Base-by-base conservation (phyloP, 1,140 invertebrate species). In the Pseudomyrmex gracilis region DNA sequence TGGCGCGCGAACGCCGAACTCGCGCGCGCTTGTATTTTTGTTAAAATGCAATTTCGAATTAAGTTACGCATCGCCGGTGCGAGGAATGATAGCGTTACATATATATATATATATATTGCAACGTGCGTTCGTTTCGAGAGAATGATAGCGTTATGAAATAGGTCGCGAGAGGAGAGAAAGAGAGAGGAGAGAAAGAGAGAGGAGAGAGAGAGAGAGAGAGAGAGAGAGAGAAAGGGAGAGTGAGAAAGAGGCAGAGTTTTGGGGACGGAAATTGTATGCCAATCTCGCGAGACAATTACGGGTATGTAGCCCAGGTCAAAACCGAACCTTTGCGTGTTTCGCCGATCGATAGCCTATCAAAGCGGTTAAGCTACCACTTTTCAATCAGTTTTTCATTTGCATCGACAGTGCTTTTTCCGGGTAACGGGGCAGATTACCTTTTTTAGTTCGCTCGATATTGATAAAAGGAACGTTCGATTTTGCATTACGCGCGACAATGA, bases 221-320 rank as follows among this genome's bases (percentile, higher is more conserved):
- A 34, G 7, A 34, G 34, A 34, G 34, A 80, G 61, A 51, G 15
- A 77, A 20, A 61, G 15, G 43, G 49, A 34, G 43, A 55, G 43
- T 61, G 3, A 45, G 13, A 47, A 43, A 47, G 20, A 43, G 22
- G 61, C n/a, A 47, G 49, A 9, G 68, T 89, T 89, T 89, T 89
- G 57, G 60, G 82, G 64, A 74, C 78, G 89, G 85, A 90, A 90
- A 90, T 90, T 90, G 89, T 89, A 88, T 90, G 89, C 77, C 89
- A 90, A 88, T 88, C 78, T 76, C 64, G 74, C 70, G 73, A 88
- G 88, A 90, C 89, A 90, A 90, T 90, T 88, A 88, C 73, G 71
- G 58, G 74, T 34, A 34, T 61, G 24, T 86, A 86, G 84, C 34
- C 74, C 73, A 88, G 86, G 87, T 85, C 84, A 85, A 90, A 90